Evolutionary conservation across 2,888 invertebrate species (phyloP), one percentile per base, ranked within the genome.

Genomic region (Lottia gigantea): DNA sequence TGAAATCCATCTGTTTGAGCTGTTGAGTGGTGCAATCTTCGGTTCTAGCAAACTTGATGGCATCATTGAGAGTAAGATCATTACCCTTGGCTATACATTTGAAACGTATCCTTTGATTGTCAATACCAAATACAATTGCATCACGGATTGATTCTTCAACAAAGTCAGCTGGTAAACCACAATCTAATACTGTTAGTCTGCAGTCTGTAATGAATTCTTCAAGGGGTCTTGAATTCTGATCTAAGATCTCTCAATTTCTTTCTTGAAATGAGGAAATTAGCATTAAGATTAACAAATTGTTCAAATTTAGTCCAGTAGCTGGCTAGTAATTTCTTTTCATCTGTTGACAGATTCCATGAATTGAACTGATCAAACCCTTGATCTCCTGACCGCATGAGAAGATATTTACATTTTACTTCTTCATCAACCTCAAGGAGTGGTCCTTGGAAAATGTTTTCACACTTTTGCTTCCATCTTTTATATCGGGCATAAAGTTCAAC

Each of bases 61-160:
- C 19, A n/a, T 49, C 49, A n/a, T 16, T 49, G 49, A 49, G 49
- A 49, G 49, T 49, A 49, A 49, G 49, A 49, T 49, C 49, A 49
- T 49, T 49, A 49, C 49, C 49, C 49, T 14, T 49, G 49, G 49
- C 49, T 19, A 49, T 49, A 49, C 49, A 49, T 49, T 49, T 49
- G 14, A 49, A 49, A 49, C 49, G 49, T 49, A 49, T 19, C 15
- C 49, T 16, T 49, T 49, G 6, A 49, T 14, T 49, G 49, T 16
- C 16, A 49, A 49, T 49, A 49, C 49, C 16, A 49, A 49, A 49
- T n/a, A 49, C 49, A 49, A 49, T 19, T 49, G n/a, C 19, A 14
- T 49, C 49, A 49, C 49, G 49, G 1, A 49, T 49, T n/a, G 16
- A 7, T 19, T 49, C 49, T 16, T 49, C 49, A 4, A 31, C 31